Evolutionary conservation across 2,888 invertebrate genomes (phyloP), one percentile per base, ranked within the genome.

Genomic region (Tuta absoluta): DNA sequence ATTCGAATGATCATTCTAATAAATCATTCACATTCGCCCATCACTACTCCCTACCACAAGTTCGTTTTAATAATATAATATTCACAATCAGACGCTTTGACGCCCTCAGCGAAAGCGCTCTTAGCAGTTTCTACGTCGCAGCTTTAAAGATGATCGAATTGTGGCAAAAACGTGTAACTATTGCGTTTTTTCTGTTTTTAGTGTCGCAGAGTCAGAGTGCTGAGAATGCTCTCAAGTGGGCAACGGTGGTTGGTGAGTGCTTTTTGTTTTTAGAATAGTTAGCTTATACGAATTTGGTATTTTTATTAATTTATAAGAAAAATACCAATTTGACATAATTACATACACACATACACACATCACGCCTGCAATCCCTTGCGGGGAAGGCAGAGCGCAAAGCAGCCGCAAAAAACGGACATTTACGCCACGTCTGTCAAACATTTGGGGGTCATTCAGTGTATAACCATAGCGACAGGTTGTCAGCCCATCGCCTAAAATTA

Each of bases 201-300:
- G 84, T 77, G 0, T 76, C 77, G 0, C 70, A 74, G 37, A 72
- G 69, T 2, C 62, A 78, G 8, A 62, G 67, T 41, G 48, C 76
- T 0, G 72, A 72, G 33, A 33, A 63, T 60, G 60, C 61, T 21
- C 37, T 48, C 2, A 19, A 49, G 28, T 66, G 66, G 65, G 59
- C 51, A 10, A n/a, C 33, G 33, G n/a, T 17, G 28, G 33, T 57
- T 57, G 57, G 57, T 57, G 14, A 57, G 57, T 57, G 8, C 23
- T 51, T 51, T 11, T 51, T 51, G 5, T 51, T 21, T 19, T 21
- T 19, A 5, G 5, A 21, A 4, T 1, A 11, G 21, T 21, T 11
- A 49, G 19, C 49, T 19, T 8, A 5, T 49, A 2, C 21, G 19
- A 19, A 19, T 17, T 49, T 49, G 5, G 3, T 33, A 33, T 33